phyloP scores from a whole-genome alignment of 1,140 invertebrate genomes.

The Brachionus calyciflorus region DNA sequence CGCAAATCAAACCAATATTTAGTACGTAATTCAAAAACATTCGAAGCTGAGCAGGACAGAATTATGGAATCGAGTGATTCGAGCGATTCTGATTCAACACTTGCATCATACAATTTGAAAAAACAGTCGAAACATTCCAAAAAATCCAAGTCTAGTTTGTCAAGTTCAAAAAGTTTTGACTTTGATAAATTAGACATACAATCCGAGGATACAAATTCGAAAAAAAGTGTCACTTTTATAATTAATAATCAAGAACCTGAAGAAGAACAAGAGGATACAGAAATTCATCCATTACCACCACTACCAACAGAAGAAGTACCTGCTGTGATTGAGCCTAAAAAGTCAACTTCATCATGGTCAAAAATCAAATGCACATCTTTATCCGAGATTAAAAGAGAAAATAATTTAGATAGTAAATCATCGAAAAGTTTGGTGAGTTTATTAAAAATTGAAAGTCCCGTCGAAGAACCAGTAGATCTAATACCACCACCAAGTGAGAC shows the following conservation, averaged over 20 bases:
- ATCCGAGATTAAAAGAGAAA: constrained; percentile 7
- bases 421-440: constrained; percentile 24
- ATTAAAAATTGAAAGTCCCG: neutral
- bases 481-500: neutral
- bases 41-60: neutral
- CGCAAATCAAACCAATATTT: constrained; percentile 5
- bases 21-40: neutral
- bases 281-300: neutral
- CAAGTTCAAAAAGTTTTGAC: neutral
- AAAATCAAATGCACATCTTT: constrained; percentile 17
- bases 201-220: neutral
- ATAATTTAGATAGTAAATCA: neutral
- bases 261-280: neutral
- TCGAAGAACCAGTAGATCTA: neutral
- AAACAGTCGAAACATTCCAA: neutral
- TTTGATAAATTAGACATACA: neutral
- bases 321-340: too few species aligned
- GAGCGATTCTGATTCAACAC: neutral
- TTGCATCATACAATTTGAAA: neutral
- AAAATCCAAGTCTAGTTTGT: neutral
- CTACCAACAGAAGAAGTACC: too few species aligned
- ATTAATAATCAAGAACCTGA: neutral
- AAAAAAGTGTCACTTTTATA: constrained; percentile 1
- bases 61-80: constrained; percentile 5
- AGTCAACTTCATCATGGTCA: constrained; percentile 1